Evolutionary conservation across 1,140 invertebrate genomes (phyloP).

Genomic region (Apocrypta bakeri): DNA sequence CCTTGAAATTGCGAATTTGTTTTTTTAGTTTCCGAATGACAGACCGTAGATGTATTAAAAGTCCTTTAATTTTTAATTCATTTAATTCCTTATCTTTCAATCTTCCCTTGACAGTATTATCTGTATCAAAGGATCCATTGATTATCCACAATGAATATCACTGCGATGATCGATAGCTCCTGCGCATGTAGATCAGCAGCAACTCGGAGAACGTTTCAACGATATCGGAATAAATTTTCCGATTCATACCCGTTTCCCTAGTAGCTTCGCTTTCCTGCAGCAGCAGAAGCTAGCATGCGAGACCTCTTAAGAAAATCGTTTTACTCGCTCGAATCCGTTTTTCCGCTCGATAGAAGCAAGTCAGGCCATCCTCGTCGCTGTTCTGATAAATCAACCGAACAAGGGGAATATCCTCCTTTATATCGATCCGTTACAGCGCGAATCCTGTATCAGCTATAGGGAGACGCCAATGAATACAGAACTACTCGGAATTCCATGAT

Average conservation of each 20-base stretch:
- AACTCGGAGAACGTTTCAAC: not conserved
- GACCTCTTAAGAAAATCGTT: constrained; percentile 44
- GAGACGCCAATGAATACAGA: constrained; percentile 27
- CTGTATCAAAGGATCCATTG: not conserved
- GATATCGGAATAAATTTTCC: constrained; percentile 27
- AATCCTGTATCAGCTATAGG: not conserved
- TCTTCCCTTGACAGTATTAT: not conserved
- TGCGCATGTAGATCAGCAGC: constrained; percentile 1
- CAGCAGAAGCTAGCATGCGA: not conserved
- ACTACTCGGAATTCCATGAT: constrained; percentile 8
- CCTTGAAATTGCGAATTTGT: not conserved
- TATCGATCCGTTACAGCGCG: constrained; percentile 28
- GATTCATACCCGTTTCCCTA: not conserved
- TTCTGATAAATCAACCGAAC: constrained; percentile 45
- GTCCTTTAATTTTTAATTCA: too few species aligned
- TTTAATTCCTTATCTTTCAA: too few species aligned
- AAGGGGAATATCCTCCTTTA: constrained; percentile 34
- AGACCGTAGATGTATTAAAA: too few species aligned
- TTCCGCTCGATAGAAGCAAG: constrained; percentile 40
- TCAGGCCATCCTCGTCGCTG: constrained; percentile 8
- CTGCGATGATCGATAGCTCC: not conserved
- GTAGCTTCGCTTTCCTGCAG: not conserved
- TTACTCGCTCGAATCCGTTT: constrained; percentile 43
- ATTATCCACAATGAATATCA: not conserved
- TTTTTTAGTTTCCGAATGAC: too few species aligned